Evolutionary conservation across 2,113 vertebrate species (phyloP).

Genomic region (Steatornis caripensis): DNA sequence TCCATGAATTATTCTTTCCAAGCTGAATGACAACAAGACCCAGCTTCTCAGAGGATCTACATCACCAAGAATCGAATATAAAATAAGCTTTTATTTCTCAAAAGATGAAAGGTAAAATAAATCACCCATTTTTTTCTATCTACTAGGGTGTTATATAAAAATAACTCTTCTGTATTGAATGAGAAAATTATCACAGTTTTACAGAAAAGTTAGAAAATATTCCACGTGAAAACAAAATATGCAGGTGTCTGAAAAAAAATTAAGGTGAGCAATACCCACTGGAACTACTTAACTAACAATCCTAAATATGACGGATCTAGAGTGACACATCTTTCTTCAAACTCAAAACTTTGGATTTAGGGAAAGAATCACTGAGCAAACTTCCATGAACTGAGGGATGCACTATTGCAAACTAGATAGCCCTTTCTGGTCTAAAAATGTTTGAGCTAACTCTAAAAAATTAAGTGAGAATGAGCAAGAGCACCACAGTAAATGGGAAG

Average conservation of each 20-base stretch:
- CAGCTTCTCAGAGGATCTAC: neutral
- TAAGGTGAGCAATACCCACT: neutral
- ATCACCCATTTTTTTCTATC: neutral
- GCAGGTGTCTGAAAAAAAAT: neutral
- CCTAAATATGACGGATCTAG: neutral
- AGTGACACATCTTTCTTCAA: neutral
- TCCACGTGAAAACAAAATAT: neutral
- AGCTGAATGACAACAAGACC: neutral
- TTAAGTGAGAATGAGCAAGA: neutral
- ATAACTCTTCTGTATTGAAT: neutral
- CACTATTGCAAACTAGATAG: neutral
- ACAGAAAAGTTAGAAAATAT: neutral
- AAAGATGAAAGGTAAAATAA: neutral
- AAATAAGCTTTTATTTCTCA: neutral
- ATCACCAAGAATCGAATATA: neutral
- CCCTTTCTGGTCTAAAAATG: neutral
- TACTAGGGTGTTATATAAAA: neutral
- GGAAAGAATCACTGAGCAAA: neutral
- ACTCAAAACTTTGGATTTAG: neutral
- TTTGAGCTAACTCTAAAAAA: neutral
- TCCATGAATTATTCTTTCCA: neutral
- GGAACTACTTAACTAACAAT: neutral
- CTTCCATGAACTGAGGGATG: neutral
- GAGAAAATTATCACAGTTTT: neutral
- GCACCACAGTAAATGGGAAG: rapidly evolving